Evolutionary conservation across 2,113 vertebrate genomes (phyloP), one percentile per base, ranked within the genome.

Genomic region (Dendropsophus ebraccatus): DNA sequence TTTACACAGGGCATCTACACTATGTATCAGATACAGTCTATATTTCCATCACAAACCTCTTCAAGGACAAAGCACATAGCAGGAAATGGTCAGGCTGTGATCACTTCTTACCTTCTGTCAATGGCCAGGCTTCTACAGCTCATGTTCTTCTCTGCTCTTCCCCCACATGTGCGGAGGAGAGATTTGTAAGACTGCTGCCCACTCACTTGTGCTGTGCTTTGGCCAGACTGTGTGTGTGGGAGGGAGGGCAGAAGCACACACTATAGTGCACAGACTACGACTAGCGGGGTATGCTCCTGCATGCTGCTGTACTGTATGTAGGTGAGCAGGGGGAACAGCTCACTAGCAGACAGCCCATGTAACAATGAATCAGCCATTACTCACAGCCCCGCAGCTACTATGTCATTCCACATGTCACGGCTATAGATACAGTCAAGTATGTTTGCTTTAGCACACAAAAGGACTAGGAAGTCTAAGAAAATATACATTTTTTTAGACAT

Each of bases 121-220:
- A 83, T 72, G 32, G 50, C 1, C 19, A 32, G 30, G n/a, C 28
- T 32, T 35, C 14, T 47, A 62, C 19, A 28, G 82, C 37, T 75
- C 7, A 47, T 58, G 50, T 56, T 56, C 45, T 41, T 58, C 17
- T 37, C 60, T 58, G 69, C 82, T 47, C 49, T 62, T 84, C 82
- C 69, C 82, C 82, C 82, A 84, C 72, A 70, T 76, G 54, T 84
- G 82, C 50, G 70, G 70, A 84, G 82, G 82, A 84, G 82, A 74
- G 52, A 54, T 74, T 60, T 58, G 70, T 56, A 62, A 52, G 14
- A 72, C 82, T 47, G 82, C 54, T 84, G 82, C 82, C 82, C 82
- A 60, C 82, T 75, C 72, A 84, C 50, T 76, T 50, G 58, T 75
- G 82, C 65, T 23, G 23, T 58, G 82, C 69, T 62, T 32, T 75